phyloP scores from a whole-genome alignment of 30 jellyfish, hydroid and myxozoan genomes.

The Chironex yamaguchii region DNA sequence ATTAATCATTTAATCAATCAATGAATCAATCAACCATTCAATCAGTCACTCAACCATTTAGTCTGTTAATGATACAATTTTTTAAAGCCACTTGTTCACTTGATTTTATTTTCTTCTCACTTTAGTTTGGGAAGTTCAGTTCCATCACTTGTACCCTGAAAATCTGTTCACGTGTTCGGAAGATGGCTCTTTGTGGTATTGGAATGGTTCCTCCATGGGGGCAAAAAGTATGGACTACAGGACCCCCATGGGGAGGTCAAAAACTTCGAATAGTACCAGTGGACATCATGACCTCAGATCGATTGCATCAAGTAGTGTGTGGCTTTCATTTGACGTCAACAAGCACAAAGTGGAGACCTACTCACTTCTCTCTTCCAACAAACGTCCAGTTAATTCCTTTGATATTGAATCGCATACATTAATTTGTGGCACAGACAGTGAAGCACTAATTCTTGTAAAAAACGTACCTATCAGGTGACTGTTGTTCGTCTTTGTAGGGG shows the following conservation, averaged over 20 bases:
- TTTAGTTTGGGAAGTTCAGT: constrained; percentile 91
- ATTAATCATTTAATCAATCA: too few species aligned
- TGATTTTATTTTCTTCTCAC: neutral
- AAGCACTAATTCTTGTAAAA: constrained; percentile 80
- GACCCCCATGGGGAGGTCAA: constrained; percentile 6
- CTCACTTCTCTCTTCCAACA: constrained; percentile 84
- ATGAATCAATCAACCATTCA: too few species aligned
- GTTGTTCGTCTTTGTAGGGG: neutral
- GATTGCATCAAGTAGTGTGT: constrained; percentile 56
- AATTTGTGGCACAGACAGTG: constrained; percentile 93
- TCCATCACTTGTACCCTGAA: constrained; percentile 89
- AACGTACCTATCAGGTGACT: constrained; percentile 75
- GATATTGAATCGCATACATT: constrained; percentile 74
- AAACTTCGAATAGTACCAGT: neutral
- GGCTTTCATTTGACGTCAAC: constrained; percentile 86
- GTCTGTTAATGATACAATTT: too few species aligned
- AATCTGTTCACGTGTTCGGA: constrained; percentile 94
- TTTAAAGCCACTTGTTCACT: too few species aligned
- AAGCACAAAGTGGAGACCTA: constrained; percentile 91
- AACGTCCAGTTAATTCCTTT: constrained; percentile 76
- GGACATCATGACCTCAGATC: neutral
- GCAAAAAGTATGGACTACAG: constrained; percentile 4
- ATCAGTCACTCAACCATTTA: too few species aligned
- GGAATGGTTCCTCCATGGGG: constrained; percentile 95
- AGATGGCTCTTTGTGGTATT: constrained; percentile 97